Base-by-base conservation (phyloP, 2,888 invertebrate genomes). In the Baccha elongata region DNA sequence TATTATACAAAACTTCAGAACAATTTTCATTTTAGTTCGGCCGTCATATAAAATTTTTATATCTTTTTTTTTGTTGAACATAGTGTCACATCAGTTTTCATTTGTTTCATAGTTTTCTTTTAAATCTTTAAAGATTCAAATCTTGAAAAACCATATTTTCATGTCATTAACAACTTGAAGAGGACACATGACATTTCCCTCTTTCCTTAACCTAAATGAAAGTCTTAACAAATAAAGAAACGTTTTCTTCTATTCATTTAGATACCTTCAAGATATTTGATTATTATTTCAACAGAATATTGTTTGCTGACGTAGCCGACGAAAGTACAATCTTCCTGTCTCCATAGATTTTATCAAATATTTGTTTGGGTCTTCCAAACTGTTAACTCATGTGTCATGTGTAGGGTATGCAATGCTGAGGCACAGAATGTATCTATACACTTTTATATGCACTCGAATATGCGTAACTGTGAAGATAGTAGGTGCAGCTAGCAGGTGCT, bases 291-390 rank as follows among this genome's bases (percentile, higher is more conserved):
- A 69, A 81, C 42, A 58, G 48, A 75, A 75, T 69, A 69, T 52
- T 58, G 37, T 40, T 29, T 74, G 58, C 37, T 75, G 80, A 75
- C 74, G 52, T n/a, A 62, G 23, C 62, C 26, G 53, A 72, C 52
- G 60, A 67, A 72, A 60, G 29, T 19, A 60, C 60, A 60, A 44
- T 60, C 44, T 60, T 21, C 60, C 60, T 44, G 72, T 72, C 44
- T 79, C 15, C 21, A 53, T 67, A 46, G 50, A 55, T 44, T 29
- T 60, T 52, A 65, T 81, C 75, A 81, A 81, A 81, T 75, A 81
- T 81, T 81, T 81, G 42, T 40, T 40, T 15, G 13, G 8, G 37
- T 60, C 67, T 35, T 26, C 23, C 46, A 26, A 72, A 72, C 15
- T 67, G 37, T 53, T 62, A 69, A 69, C 44, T 53, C 21, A 48